phyloP scores from a whole-genome alignment of 2,113 vertebrate species.

The Ovibos moschatus region DNA sequence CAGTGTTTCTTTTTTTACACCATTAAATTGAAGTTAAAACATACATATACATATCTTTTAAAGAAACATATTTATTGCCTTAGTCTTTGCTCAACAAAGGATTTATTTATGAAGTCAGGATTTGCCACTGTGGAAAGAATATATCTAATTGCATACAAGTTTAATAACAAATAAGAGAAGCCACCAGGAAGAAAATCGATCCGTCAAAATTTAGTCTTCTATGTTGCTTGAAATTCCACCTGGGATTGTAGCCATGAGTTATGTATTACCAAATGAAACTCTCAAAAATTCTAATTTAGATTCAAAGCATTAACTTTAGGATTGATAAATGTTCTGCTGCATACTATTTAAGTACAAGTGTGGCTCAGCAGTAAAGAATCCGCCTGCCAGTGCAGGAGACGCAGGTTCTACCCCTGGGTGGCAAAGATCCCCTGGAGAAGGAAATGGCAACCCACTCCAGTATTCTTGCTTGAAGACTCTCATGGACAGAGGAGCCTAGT shows the following conservation, averaged over 20 bases:
- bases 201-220: background rate
- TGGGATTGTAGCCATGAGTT: background rate
- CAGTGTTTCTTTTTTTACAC: constrained; percentile 5
- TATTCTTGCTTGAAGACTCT: background rate
- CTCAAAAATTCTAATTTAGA: background rate
- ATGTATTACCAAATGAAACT: background rate
- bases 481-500: background rate
- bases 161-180: background rate
- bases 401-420: background rate
- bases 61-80: background rate
- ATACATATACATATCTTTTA: background rate
- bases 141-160: background rate
- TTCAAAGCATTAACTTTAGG: background rate
- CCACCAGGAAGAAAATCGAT: background rate
- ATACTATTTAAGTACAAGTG: background rate
- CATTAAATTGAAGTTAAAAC: constrained; percentile 26
- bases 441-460: background rate
- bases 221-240: background rate
- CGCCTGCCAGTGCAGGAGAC: background rate
- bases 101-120: background rate
- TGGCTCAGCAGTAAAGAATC: background rate
- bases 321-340: background rate
- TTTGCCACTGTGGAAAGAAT: background rate
- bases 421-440: background rate
- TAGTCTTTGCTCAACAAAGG: background rate